Conservation (phyloP, 2,113 vertebrate genomes). For the Cavia porcellus region DNA sequence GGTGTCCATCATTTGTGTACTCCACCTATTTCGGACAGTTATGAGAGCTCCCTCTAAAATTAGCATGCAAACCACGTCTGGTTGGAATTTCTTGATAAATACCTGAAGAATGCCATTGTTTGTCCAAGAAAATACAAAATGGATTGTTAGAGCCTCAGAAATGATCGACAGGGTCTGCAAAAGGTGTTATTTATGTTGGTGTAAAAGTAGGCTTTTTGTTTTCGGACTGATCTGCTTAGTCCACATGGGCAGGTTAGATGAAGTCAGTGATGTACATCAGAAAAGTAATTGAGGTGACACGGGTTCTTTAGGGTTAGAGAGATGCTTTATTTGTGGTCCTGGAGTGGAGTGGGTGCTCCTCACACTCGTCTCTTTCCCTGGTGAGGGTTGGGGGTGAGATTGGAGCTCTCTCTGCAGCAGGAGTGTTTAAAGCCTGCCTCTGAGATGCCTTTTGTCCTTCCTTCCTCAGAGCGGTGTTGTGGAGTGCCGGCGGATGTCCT, state of each 20-base stretch:
- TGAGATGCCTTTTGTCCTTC: slow-evolving; percentile 51
- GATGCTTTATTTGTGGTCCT: neutral
- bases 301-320: neutral
- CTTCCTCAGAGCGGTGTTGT: slow-evolving; percentile 91
- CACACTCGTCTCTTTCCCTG: neutral
- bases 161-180: slow-evolving; percentile 78
- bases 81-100: slow-evolving; percentile 87
- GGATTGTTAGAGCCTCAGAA: slow-evolving; percentile 74
- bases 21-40: slow-evolving; percentile 40
- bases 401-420: neutral
- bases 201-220: slow-evolving; percentile 73
- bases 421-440: neutral
- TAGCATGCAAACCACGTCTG: slow-evolving; percentile 81
- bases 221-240: slow-evolving; percentile 72
- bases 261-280: slow-evolving; percentile 56
- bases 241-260: neutral
- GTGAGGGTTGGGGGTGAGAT: neutral
- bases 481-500: slow-evolving; percentile 95
- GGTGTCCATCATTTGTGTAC: neutral
- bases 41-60: slow-evolving; percentile 29
- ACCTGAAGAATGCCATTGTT: slow-evolving; percentile 84
- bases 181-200: slow-evolving; percentile 77
- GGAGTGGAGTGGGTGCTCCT: neutral
- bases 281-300: slow-evolving; percentile 68
- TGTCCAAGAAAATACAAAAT: slow-evolving; percentile 85